phyloP scores from a whole-genome alignment of 2,797 vertebrate genomes.

The Coilia nasus region DNA sequence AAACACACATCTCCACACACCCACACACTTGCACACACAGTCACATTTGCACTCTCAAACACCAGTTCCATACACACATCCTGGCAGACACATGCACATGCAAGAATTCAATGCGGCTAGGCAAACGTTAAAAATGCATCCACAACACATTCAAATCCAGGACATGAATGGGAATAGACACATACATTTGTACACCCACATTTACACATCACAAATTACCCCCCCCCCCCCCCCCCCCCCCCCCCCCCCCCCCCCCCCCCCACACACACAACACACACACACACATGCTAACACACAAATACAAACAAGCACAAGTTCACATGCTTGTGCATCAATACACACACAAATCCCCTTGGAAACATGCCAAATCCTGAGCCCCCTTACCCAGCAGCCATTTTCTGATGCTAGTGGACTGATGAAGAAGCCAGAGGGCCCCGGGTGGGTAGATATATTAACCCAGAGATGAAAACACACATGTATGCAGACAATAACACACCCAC shows the following conservation, averaged over 20 bases:
- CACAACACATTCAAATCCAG: background rate
- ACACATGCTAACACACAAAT: background rate
- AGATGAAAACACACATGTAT: no score
- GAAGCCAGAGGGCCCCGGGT: background rate
- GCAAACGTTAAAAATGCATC: background rate
- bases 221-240: background rate
- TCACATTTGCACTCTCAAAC: no score
- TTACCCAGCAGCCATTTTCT: background rate
- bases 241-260: background rate
- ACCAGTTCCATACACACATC: background rate
- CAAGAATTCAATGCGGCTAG: background rate
- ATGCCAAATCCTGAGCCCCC: background rate
- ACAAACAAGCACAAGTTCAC: background rate
- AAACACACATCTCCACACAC: background rate
- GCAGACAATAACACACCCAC: no score
- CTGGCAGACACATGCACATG: background rate
- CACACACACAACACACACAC: slow-evolving; percentile 12
- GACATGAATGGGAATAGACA: background rate
- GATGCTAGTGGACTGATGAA: background rate
- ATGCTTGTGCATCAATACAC: background rate
- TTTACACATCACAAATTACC: background rate
- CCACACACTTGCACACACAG: background rate
- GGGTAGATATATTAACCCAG: no score
- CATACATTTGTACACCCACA: background rate
- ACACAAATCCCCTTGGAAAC: background rate